Percentiles rank a stretch among this genome's conserved stretches.
Conservation (phyloP, 1,140 invertebrate species). For the Ectropis grisescens region DNA sequence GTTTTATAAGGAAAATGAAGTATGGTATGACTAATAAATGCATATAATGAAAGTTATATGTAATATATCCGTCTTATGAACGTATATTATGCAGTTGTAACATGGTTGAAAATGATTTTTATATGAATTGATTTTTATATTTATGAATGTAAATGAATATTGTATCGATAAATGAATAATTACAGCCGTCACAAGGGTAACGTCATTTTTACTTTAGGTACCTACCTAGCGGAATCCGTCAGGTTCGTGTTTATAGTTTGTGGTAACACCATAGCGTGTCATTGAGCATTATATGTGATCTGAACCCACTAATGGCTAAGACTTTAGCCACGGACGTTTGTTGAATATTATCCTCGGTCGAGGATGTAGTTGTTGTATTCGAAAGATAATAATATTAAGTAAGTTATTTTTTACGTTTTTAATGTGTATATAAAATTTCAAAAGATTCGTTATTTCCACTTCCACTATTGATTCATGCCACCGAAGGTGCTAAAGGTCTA, state of each 20-base stretch:
- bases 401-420: constrained; percentile 71
- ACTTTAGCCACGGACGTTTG: constrained; percentile 68
- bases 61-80: constrained; percentile 69
- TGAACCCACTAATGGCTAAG: constrained; percentile 58
- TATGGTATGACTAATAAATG: constrained; percentile 44
- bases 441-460: constrained; percentile 62
- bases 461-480: constrained; percentile 50
- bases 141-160: constrained; percentile 57
- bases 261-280: constrained; percentile 52
- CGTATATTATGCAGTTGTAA: constrained; percentile 42
- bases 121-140: constrained; percentile 63
- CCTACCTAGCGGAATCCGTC: no score
- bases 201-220: constrained; percentile 12
- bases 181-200: constrained; percentile 8
- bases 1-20: constrained; percentile 64
- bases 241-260: constrained; percentile 36
- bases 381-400: constrained; percentile 70
- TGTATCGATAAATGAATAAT: constrained; percentile 13
- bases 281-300: constrained; percentile 65
- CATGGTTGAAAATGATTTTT: constrained; percentile 62
- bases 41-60: constrained; percentile 62
- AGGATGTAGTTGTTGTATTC: constrained; percentile 68
- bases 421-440: constrained; percentile 58
- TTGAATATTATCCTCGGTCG: constrained; percentile 60
- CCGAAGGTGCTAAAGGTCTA: constrained; percentile 67